A percentile compares a stretch with the other conserved stretches of the same genome.
phyloP scores from a whole-genome alignment of 2,888 invertebrate genomes.

The Scaptomyza reducta region DNA sequence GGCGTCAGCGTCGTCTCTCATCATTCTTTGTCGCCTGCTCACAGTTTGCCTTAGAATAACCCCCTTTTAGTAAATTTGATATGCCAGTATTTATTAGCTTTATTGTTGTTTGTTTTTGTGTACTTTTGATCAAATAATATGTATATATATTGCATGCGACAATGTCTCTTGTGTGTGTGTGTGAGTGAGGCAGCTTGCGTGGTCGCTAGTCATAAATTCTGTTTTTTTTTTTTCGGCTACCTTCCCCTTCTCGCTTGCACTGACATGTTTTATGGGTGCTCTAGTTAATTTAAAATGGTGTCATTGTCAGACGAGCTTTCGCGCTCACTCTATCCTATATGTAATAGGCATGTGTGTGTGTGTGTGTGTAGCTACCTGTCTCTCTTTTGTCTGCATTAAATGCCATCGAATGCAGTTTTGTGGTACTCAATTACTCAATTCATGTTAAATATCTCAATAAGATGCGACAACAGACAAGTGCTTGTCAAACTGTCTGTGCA shows the following conservation, averaged over 20 bases:
- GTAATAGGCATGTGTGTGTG: neutral
- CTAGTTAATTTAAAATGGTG: conserved; percentile 70
- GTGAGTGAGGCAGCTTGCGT: conserved; percentile 40
- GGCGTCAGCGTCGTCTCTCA: conserved; percentile 26
- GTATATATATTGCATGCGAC: conserved; percentile 49
- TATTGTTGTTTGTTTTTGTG: conserved; percentile 26
- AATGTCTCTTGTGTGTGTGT: conserved; percentile 15
- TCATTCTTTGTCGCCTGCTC: conserved; percentile 34
- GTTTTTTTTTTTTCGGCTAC: conserved; percentile 3
- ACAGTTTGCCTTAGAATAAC: too few relatives aligned
- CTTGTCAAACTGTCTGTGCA: conserved; percentile 1
- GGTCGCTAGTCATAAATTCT: conserved; percentile 52
- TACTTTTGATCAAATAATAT: conserved; percentile 38
- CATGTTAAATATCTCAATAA: conserved; percentile 16
- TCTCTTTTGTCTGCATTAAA: neutral
- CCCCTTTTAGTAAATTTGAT: neutral
- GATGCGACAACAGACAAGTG: conserved; percentile 3
- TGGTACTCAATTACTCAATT: conserved; percentile 4
- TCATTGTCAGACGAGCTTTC: conserved; percentile 64
- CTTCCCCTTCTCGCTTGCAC: conserved; percentile 9
- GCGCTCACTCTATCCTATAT: neutral
- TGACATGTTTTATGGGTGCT: conserved; percentile 40
- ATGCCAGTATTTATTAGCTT: neutral
- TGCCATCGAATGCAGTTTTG: conserved; percentile 1
- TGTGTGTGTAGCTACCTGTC: neutral